Base-by-base conservation (phyloP, 2,888 invertebrate genomes). In the Acrocyrtus sp. region DNA sequence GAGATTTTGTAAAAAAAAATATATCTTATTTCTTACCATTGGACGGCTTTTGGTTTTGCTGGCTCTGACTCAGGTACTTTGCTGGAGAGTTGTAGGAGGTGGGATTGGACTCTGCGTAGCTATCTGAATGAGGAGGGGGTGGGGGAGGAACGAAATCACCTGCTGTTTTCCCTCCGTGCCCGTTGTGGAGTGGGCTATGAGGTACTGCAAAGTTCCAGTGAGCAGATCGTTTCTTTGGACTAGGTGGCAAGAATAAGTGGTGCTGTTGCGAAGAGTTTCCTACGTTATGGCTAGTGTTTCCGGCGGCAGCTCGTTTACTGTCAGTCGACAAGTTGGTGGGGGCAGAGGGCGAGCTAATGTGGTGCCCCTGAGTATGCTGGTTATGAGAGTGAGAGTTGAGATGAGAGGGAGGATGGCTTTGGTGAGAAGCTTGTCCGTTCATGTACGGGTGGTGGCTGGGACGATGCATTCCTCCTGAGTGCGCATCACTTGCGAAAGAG, bases 161-260 rank as follows among this genome's bases (percentile, higher is more conserved):
- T 6, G 15, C 39, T 2, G 19, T 27, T 34, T 57, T 66, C 24
- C 48, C 47, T 53, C 53, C 60, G 2, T 24, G 24, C 15, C 45
- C 21, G 21, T 15, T 47, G 24, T 54, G 54, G 17, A 67, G n/a
- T 8, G 76, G 76, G 41, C 66, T 70, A 21, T 75, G 70, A 51
- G 78, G 76, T 60, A 74, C 74, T n/a, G 77, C 74, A 62, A 77
- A 78, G 54, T 77, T 78, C 75, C 77, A 78, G 8, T 72, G 75
- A 72, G 69, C 69, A 47, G 75, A 70, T 41, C 77, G 65, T 67
- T 78, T 80, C 73, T 80, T 80, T 43, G 79, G 79, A 77, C 78
- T 80, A 48, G 79, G 79, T 57, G 79, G 79, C 27, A 77, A 70
- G 61, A 79, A 79, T 45, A 72, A 50, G 58, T 66, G 66, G 26